Conservation (phyloP, 2,797 vertebrate genomes). For the Cyprinella venusta region DNA sequence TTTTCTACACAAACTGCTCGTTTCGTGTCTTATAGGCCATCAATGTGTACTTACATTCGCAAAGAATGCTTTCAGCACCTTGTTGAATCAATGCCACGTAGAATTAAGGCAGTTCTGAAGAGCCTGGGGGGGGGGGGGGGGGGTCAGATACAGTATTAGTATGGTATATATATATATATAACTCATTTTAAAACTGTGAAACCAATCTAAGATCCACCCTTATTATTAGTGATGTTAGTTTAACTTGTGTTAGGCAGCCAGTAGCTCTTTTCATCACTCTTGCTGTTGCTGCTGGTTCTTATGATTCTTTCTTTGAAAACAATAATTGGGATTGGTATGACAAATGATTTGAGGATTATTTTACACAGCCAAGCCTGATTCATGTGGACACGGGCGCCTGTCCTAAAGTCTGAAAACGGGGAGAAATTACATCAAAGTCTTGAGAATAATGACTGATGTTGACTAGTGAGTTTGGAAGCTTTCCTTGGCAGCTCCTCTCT, state of each 20-base stretch:
- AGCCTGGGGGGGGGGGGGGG: too few species aligned
- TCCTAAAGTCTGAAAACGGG: conserved; percentile 43
- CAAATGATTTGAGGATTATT: conserved; percentile 39
- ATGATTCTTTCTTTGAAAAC: conserved; percentile 37
- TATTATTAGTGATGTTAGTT: background rate
- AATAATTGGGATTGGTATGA: conserved; percentile 5
- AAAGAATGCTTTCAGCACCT: too few species aligned
- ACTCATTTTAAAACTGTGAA: background rate
- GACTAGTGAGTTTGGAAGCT: conserved; percentile 23
- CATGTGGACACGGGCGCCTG: conserved; percentile 37
- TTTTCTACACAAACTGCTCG: too few species aligned
- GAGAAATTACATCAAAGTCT: conserved; percentile 46
- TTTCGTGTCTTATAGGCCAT: too few species aligned
- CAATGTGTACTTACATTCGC: too few species aligned
- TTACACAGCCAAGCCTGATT: conserved; percentile 33
- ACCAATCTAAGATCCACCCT: background rate
- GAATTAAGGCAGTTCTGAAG: too few species aligned
- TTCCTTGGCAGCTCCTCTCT: conserved; percentile 41
- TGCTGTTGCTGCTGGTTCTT: background rate
- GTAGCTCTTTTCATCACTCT: conserved; percentile 1
- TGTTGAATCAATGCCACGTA: too few species aligned
- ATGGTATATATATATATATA: too few species aligned
- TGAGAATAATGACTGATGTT: conserved; percentile 40
- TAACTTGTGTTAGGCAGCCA: background rate
- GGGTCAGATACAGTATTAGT: too few species aligned